These are phyloP conservation scores for Tetragonula clypearis DNA, from an alignment of 1,140 invertebrate genomes.

Conservation along the genomic window DNA sequence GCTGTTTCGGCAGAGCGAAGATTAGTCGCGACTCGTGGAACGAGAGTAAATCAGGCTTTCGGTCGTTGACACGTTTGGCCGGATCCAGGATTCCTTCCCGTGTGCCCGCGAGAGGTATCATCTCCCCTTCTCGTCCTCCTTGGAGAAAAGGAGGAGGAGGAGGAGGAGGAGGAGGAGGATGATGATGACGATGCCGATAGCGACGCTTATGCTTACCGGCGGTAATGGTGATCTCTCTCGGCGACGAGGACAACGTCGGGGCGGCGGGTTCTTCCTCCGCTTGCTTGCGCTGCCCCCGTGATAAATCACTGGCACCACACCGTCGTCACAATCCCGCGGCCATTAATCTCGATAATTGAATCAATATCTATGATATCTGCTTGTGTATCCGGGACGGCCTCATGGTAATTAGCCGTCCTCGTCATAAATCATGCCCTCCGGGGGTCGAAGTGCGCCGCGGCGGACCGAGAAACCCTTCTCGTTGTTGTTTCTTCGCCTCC, in stretches of 20 bases:
- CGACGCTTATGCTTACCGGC: constrained; percentile 24
- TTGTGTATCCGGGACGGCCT: constrained; percentile 59
- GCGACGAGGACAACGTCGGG: not conserved
- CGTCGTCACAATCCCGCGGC: constrained; percentile 62
- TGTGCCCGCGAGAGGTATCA: not conserved
- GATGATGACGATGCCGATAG: constrained; percentile 43
- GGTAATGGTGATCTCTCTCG: constrained; percentile 27
- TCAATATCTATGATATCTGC: constrained; percentile 71
- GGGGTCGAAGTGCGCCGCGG: constrained; percentile 36
- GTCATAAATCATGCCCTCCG: constrained; percentile 67
- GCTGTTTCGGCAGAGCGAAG: constrained; percentile 55
- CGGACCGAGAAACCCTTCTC: not conserved
- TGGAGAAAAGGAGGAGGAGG: too few species aligned
- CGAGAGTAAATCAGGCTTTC: constrained; percentile 73
- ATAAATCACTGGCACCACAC: constrained; percentile 63
- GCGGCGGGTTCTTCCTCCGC: constrained; percentile 44
- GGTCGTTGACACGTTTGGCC: constrained; percentile 67
- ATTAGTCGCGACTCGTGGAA: constrained; percentile 71
- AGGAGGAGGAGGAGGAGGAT: not conserved
- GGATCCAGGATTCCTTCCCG: constrained; percentile 37
- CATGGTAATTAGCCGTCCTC: constrained; percentile 66
- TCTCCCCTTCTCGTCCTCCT: not conserved
- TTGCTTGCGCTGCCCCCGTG: not conserved
- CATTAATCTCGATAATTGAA: constrained; percentile 76
- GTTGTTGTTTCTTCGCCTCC: constrained; percentile 13